Conservation (phyloP, 2,888 invertebrate genomes). For the Hypercompe scribonia region DNA sequence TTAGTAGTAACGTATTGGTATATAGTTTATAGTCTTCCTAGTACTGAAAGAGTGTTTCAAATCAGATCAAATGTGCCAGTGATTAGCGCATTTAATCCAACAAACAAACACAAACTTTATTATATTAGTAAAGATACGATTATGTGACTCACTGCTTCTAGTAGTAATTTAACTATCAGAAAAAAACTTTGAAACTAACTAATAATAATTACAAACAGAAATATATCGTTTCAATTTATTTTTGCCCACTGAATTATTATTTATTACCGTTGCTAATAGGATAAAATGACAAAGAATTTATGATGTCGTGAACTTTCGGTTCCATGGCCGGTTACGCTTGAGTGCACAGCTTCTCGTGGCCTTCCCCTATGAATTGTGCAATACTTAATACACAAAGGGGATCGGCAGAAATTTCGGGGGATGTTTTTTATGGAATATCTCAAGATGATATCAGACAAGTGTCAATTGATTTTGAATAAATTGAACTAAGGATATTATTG, state of each 20-base stretch:
- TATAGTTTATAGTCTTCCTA: too few species aligned
- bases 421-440: conserved; percentile 13
- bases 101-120: too few species aligned
- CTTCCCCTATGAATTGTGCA: conserved; percentile 19
- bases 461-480: conserved; percentile 16
- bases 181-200: too few species aligned
- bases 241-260: not conserved
- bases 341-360: conserved; percentile 8
- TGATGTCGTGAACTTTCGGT: conserved; percentile 14
- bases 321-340: conserved; percentile 13
- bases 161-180: too few species aligned
- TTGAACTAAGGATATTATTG: not conserved
- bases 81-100: too few species aligned
- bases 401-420: conserved; percentile 12
- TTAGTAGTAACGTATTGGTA: too few species aligned
- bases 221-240: not conserved
- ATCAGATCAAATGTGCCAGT: too few species aligned
- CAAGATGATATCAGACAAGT: conserved; percentile 5
- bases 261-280: not conserved
- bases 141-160: too few species aligned
- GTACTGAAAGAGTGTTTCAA: too few species aligned
- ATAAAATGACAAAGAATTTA: conserved; percentile 12
- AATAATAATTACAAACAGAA: not conserved
- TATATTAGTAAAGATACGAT: too few species aligned
- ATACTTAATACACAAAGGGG: conserved; percentile 26